Evolutionary conservation across 2,888 invertebrate species (phyloP).

Genomic region (Prosapia bicincta): DNA sequence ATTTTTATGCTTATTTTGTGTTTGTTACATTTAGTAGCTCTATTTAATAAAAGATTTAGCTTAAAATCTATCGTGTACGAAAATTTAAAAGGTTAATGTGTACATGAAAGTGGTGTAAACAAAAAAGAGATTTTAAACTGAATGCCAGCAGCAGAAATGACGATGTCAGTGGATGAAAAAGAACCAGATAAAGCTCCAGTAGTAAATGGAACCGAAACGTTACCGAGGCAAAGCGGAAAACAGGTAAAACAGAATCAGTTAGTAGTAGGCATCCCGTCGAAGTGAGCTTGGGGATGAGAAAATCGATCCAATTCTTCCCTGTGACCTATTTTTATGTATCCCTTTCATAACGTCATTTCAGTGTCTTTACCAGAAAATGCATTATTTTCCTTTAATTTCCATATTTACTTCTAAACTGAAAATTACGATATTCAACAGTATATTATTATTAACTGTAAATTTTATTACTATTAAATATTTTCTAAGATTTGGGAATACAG

Average conservation of each 20-base stretch:
- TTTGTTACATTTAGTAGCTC: neutral
- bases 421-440: too few species aligned
- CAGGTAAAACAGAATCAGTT: constrained; percentile 47
- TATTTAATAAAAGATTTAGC: neutral
- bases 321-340: neutral
- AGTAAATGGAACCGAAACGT: constrained; percentile 57
- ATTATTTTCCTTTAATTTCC: too few species aligned
- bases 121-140: neutral
- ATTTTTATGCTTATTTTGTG: neutral
- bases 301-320: neutral
- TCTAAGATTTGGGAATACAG: too few species aligned
- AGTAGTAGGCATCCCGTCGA: neutral
- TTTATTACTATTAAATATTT: too few species aligned
- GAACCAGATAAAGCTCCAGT: constrained; percentile 53
- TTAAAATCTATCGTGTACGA: neutral
- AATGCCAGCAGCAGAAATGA: constrained; percentile 38
- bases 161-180: constrained; percentile 35
- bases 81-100: neutral
- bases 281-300: neutral
- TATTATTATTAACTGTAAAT: too few species aligned
- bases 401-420: too few species aligned
- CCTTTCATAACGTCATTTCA: neutral
- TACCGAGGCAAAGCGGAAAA: constrained; percentile 54
- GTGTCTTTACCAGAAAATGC: too few species aligned
- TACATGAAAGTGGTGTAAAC: neutral